These are phyloP conservation scores for Diadema setosum DNA, from an alignment of 35 echinoderm and acorn worm species.

Conservation along the genomic window DNA sequence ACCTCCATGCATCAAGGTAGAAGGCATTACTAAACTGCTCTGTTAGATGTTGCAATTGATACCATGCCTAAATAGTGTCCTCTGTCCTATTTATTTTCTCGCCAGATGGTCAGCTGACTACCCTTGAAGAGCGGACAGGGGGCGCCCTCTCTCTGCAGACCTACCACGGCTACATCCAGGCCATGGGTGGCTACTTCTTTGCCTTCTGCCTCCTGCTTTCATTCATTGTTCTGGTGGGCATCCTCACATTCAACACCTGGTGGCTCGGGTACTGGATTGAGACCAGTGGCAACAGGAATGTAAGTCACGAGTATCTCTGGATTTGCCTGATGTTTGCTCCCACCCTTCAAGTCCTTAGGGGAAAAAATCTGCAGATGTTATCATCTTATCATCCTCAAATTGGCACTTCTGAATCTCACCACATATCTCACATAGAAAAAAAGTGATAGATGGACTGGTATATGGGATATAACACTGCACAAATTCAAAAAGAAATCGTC, in stretches of 20 bases:
- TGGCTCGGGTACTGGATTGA: slow-evolving; percentile 90
- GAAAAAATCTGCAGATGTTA: neutral
- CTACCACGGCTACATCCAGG: slow-evolving; percentile 72
- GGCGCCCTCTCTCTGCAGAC: slow-evolving; percentile 56
- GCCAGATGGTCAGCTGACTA: slow-evolving; percentile 65
- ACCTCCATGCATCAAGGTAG: too few species aligned
- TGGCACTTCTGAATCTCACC: neutral
- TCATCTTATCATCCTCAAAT: neutral
- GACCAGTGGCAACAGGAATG: neutral
- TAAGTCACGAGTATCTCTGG: neutral
- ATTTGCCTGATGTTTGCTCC: neutral
- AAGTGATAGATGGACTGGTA: too few species aligned
- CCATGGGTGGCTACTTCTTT: slow-evolving; percentile 66
- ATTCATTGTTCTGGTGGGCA: slow-evolving; percentile 57
- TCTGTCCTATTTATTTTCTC: too few species aligned
- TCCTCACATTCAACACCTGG: slow-evolving; percentile 84
- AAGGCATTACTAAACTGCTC: too few species aligned
- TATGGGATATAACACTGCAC: too few species aligned
- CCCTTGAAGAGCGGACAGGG: slow-evolving; percentile 23
- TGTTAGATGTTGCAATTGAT: too few species aligned
- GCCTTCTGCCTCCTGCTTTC: slow-evolving; percentile 18
- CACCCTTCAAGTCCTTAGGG: neutral
- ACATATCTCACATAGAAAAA: too few species aligned
- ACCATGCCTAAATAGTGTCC: too few species aligned
- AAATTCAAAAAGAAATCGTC: too few species aligned